A percentile compares a stretch with the other conserved stretches of the same genome.
Conservation (phyloP, 2,797 vertebrate genomes). For the Chromis chromis region DNA sequence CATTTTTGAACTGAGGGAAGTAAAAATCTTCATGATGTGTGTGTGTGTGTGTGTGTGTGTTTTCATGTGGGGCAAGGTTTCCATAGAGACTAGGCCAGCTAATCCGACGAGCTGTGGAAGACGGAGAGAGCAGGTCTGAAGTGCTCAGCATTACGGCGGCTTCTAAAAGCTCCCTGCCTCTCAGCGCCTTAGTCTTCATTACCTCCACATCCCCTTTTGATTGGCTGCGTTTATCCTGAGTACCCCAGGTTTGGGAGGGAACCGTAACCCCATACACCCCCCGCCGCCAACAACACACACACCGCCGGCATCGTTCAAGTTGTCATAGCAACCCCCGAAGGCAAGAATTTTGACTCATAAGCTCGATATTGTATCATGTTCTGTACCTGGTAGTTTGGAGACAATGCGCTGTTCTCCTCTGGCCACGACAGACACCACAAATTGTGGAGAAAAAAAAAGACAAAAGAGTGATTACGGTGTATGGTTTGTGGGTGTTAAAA, state of each 20-base stretch:
- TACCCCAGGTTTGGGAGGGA: slow-evolving; percentile 72
- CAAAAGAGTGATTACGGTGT: slow-evolving; percentile 24
- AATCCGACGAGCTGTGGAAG: slow-evolving; percentile 80
- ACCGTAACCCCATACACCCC: slow-evolving; percentile 39
- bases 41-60: slow-evolving; percentile 33
- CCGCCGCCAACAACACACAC: slow-evolving; percentile 11
- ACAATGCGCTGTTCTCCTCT: slow-evolving; percentile 9
- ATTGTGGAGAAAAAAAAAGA: neutral
- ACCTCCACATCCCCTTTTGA: slow-evolving; percentile 83
- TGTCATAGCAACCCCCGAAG: slow-evolving; percentile 74
- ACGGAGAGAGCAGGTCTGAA: slow-evolving; percentile 74
- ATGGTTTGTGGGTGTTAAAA: slow-evolving; percentile 22
- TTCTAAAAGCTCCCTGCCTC: slow-evolving; percentile 79
- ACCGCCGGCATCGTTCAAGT: slow-evolving; percentile 50
- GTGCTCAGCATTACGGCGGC: slow-evolving; percentile 71
- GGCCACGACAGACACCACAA: neutral
- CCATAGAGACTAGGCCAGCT: slow-evolving; percentile 84
- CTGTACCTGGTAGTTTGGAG: slow-evolving; percentile 35
- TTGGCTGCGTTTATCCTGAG: slow-evolving; percentile 83
- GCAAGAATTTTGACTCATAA: slow-evolving; percentile 51
- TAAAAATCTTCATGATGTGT: slow-evolving; percentile 56
- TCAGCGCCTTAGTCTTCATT: slow-evolving; percentile 82
- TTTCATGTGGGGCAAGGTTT: slow-evolving; percentile 80
- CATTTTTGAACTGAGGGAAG: slow-evolving; percentile 71
- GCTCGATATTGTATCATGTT: slow-evolving; percentile 42